These are phyloP conservation scores for Psix sp. DNA, from an alignment of 1,140 invertebrate species.

Conservation along the genomic window DNA sequence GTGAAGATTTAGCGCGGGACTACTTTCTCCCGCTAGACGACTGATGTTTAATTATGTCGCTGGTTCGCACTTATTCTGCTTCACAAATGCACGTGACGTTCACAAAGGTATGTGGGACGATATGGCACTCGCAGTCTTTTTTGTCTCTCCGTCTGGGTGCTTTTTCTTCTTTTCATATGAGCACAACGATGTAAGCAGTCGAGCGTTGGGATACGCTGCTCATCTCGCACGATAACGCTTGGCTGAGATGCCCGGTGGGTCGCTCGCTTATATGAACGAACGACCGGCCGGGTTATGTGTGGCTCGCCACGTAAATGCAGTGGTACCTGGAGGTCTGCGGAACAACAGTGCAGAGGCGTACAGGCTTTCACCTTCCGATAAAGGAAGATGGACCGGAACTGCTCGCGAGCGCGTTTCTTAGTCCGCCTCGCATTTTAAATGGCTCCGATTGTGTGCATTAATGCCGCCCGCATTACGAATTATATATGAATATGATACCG, in stretches of 20 bases:
- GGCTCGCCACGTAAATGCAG: conserved; percentile 67
- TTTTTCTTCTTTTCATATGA: conserved; percentile 49
- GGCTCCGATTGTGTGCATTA: conserved; percentile 44
- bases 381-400: conserved; percentile 57
- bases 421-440: conserved; percentile 31
- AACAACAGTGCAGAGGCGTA: conserved; percentile 71
- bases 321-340: conserved; percentile 62
- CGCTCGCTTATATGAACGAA: too few relatives aligned
- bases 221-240: conserved; percentile 62
- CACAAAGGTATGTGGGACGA: conserved; percentile 70
- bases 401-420: conserved; percentile 7
- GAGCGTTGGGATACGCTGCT: conserved; percentile 51
- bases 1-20: conserved; percentile 27
- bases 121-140: conserved; percentile 50
- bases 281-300: conserved; percentile 64
- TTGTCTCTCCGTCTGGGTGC: conserved; percentile 42
- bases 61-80: conserved; percentile 56
- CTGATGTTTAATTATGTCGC: conserved; percentile 60
- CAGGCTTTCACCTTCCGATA: conserved; percentile 65
- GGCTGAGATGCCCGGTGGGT: conserved; percentile 60
- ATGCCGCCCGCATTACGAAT: conserved; percentile 19
- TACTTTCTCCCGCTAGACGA: conserved; percentile 41
- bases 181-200: conserved; percentile 52
- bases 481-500: too few relatives aligned
- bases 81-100: conserved; percentile 53